These are phyloP conservation scores for Zosterops lateralis DNA, from an alignment of 2,113 vertebrate genomes.

Conservation along the genomic window DNA sequence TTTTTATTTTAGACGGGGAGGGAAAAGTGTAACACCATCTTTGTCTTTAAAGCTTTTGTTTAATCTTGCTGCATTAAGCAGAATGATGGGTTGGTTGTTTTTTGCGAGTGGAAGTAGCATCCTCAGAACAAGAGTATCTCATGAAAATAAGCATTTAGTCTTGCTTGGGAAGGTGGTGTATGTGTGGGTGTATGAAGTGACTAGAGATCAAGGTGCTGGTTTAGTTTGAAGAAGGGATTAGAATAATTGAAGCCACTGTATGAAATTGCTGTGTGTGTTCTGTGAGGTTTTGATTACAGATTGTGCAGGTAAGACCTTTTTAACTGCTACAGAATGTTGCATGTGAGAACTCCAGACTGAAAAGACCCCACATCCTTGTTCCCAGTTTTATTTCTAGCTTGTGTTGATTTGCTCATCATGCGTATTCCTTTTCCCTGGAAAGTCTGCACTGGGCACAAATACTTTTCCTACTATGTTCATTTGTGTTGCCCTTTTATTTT, in stretches of 20 bases:
- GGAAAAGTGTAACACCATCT: neutral
- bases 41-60: neutral
- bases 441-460: conserved; percentile 72
- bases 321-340: conserved; percentile 76
- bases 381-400: conserved; percentile 74
- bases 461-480: conserved; percentile 74
- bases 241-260: neutral
- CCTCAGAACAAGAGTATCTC: neutral
- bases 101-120: neutral
- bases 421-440: conserved; percentile 64
- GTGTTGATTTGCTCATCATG: conserved; percentile 74
- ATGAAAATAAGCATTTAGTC: neutral
- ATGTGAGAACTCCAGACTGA: conserved; percentile 69
- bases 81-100: neutral
- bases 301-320: conserved; percentile 75
- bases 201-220: neutral
- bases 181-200: neutral
- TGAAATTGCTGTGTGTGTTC: conserved; percentile 53
- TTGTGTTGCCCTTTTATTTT: conserved; percentile 74
- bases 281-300: conserved; percentile 72
- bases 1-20: neutral
- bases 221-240: neutral
- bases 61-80: neutral
- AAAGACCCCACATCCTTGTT: conserved; percentile 64
- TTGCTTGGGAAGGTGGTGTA: neutral